These are phyloP conservation scores for Antedon mediterranea DNA, from an alignment of 53 echinoderm and acorn worm genomes.

Conservation along the genomic window DNA sequence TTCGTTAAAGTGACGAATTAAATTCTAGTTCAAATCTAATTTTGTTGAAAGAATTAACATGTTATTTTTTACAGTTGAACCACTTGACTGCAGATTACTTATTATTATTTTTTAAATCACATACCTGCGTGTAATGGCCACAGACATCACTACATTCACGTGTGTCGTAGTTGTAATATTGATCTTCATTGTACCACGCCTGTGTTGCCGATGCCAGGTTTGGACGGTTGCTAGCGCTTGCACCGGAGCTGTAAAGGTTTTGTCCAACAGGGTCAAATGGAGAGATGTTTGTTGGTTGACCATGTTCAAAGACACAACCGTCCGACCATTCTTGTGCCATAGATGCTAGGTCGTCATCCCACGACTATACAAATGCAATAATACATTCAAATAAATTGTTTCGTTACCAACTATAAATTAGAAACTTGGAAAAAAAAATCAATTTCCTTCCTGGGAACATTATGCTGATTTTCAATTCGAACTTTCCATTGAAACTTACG, in stretches of 20 bases:
- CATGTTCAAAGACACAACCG: constrained; percentile 43
- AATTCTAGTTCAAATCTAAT: too few relatives aligned
- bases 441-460: too few relatives aligned
- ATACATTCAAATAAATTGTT: too few relatives aligned
- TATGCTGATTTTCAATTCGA: too few relatives aligned
- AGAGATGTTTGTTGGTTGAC: constrained; percentile 44
- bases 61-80: neutral
- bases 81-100: neutral
- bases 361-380: too few relatives aligned
- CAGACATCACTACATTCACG: constrained; percentile 32
- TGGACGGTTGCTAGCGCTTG: neutral
- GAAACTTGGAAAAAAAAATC: too few relatives aligned
- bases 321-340: constrained; percentile 76
- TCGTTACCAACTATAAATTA: too few relatives aligned
- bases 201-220: constrained; percentile 12
- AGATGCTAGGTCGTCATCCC: constrained; percentile 55
- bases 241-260: constrained; percentile 33
- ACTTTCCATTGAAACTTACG: too few relatives aligned
- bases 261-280: constrained; percentile 40
- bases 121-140: constrained; percentile 89
- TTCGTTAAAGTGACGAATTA: too few relatives aligned
- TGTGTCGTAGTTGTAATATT: constrained; percentile 30
- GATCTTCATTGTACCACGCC: constrained; percentile 53
- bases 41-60: too few relatives aligned
- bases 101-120: neutral